These are phyloP conservation scores for Meloe dianella DNA, from an alignment of 2,888 invertebrate species.

Conservation along the genomic window DNA sequence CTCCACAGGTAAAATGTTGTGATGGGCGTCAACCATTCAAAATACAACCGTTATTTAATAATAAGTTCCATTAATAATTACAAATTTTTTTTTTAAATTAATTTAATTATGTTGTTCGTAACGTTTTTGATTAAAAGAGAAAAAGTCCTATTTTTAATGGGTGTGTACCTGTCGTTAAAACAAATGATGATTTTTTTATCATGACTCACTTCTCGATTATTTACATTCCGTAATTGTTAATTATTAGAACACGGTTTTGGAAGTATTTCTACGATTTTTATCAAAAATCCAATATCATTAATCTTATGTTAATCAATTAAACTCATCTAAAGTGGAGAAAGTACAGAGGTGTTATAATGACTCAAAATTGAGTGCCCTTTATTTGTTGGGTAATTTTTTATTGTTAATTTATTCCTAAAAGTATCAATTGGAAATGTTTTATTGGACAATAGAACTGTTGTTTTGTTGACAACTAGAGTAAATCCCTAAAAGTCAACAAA, in stretches of 20 bases:
- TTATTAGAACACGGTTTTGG: neutral
- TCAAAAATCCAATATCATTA: neutral
- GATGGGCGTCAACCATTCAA: conserved; percentile 32
- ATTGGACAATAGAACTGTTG: too few species aligned
- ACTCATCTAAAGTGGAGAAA: neutral
- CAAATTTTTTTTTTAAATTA: neutral
- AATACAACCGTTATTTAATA: neutral
- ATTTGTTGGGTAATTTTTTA: neutral
- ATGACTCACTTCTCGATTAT: conserved; percentile 30
- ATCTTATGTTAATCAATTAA: neutral
- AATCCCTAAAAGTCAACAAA: too few species aligned
- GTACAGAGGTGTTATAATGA: neutral
- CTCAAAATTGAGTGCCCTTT: neutral
- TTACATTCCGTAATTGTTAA: conserved; percentile 20
- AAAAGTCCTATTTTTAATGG: conserved; percentile 9
- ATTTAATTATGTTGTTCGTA: neutral
- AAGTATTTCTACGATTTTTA: neutral
- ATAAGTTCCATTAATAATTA: conserved; percentile 2
- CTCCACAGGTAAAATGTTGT: conserved; percentile 26
- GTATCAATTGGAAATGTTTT: too few species aligned
- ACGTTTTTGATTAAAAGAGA: neutral
- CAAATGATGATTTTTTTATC: conserved; percentile 18
- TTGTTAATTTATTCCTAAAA: too few species aligned
- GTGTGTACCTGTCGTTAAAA: conserved; percentile 31
- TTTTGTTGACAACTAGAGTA: too few species aligned